A percentile compares a stretch with the other conserved stretches of the same genome.
These are phyloP conservation scores for Aphodius granarius DNA, from an alignment of 2,888 invertebrate genomes.

Conservation along the genomic window DNA sequence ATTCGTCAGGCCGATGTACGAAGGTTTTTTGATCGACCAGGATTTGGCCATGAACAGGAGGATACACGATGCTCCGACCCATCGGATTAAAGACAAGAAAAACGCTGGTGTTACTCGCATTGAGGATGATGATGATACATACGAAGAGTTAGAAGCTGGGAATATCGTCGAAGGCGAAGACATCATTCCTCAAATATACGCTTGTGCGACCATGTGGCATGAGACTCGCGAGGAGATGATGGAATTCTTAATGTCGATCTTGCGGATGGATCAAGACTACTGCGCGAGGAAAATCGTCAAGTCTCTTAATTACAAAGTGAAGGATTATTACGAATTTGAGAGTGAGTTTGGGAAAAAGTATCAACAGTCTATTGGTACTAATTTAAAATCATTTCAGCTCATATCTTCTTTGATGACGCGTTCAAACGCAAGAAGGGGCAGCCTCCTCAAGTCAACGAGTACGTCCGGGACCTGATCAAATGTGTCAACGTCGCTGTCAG, in stretches of 20 bases:
- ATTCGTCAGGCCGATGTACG: slow-evolving; percentile 83
- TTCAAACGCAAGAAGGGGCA: slow-evolving; percentile 66
- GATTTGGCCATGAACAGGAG: slow-evolving; percentile 80
- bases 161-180: slow-evolving; percentile 33
- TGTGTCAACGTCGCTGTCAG: slow-evolving; percentile 77
- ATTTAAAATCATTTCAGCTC: slow-evolving; percentile 55
- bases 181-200: slow-evolving; percentile 62
- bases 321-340: slow-evolving; percentile 85
- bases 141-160: neutral
- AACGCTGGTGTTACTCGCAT: neutral
- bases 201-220: slow-evolving; percentile 96
- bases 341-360: slow-evolving; percentile 56
- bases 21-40: slow-evolving; percentile 80
- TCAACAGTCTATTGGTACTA: neutral
- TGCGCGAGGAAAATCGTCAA: slow-evolving; percentile 81
- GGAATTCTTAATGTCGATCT: slow-evolving; percentile 85
- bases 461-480: slow-evolving; percentile 73
- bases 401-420: slow-evolving; percentile 87
- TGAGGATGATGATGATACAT: neutral
- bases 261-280: slow-evolving; percentile 88
- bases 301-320: slow-evolving; percentile 60
- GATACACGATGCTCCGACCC: slow-evolving; percentile 59
- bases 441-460: slow-evolving; percentile 75
- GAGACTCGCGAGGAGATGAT: slow-evolving; percentile 89
- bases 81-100: neutral